Base-by-base conservation (phyloP, 2,113 vertebrate genomes). In the Cygnus atratus region DNA sequence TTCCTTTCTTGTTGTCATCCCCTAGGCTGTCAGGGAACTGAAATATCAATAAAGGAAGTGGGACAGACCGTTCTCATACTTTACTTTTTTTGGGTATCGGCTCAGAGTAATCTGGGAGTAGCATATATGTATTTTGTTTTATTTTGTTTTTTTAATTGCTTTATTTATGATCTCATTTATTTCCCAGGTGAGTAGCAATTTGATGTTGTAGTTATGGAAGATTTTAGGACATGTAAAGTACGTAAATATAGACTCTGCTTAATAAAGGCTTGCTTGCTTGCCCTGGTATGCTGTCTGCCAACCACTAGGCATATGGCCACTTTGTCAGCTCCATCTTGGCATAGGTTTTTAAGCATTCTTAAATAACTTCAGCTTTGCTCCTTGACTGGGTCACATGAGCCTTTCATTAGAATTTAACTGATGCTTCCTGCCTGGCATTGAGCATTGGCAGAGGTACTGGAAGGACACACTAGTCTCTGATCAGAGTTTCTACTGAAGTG, bases 291-390 rank as follows among this genome's bases (percentile, higher is more conserved):
- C 68, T 84, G 16, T 81, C 93, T 96, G 92, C 87, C 91, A 97
- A 41, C 39, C 76, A 26, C 85, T 88, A 91, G 72, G 73, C 92
- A 84, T 88, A 68, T 87, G 72, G 58, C 29, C 35, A 70, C 78
- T 91, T 96, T 86, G 84, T 87, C 82, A 73, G 39, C 94, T 96
- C 87, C 39, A 46, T 89, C 37, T 86, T 96, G 74, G 68, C 83
- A 62, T 41, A 37, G 85, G 76, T 74, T 94, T 74, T 87, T 92
- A 91, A 91, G 26, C 58, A 31, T 89, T 41, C 84, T 87, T 58
- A 80, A 91, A 15, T 83, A 90, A 71, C 68, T 93, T 92, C 29
- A 80, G 93, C 73, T 93, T 94, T 70, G 28, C 88, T 95, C 50
- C 82, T 94, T 91, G 41, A 67, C 77, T 90, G 41, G 37, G 22